Evolutionary conservation across 2,888 invertebrate species (phyloP), one percentile per base, ranked within the genome.

Genomic region (Diadegma fenestrale): DNA sequence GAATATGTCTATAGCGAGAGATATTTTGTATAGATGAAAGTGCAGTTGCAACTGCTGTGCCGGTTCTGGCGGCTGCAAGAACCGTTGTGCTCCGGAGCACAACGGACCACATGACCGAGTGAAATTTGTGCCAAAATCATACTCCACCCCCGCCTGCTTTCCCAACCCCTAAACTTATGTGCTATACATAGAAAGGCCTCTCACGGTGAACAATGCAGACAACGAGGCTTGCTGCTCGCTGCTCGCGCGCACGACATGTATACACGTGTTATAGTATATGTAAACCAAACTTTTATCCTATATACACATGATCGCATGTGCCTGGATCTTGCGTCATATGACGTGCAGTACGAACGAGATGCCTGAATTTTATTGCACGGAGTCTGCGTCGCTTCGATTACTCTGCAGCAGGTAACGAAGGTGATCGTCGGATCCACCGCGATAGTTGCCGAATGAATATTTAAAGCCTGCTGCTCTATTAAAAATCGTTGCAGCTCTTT

Each of bases 111-210:
- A 51, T 45, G 19, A 75, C 58, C 72, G 73, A 72, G 76, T 78
- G 72, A 84, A 84, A 84, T 81, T 79, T 81, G 80, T 84, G 80
- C 84, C 84, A 84, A 84, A 84, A 81, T 63, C 80, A 64, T 64
- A 48, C 30, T 26, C 64, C 48, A 17, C 14, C 2, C 58, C 14
- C n/a, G n/a, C n/a, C n/a, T n/a, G n/a, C 1, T 26, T 26, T 58
- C 26, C 58, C 58, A 58, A 19, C 22, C 58, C 64, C 64, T 37
- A 19, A 45, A 64, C n/a, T 37, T 22, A 22, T 37, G 45, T 26
- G 76, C 71, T 54, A 43, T 71, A 72, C 54, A 54, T 54, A 41
- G 71, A 30, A 45, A 26, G 41, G 61, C 26, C 71, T 68, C 68
- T 41, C 64, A 61, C 80, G 54, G 64, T n/a, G 80, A 84, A 84